Evolutionary conservation across 2,888 invertebrate genomes (phyloP).

Genomic region (Panopea generosa): DNA sequence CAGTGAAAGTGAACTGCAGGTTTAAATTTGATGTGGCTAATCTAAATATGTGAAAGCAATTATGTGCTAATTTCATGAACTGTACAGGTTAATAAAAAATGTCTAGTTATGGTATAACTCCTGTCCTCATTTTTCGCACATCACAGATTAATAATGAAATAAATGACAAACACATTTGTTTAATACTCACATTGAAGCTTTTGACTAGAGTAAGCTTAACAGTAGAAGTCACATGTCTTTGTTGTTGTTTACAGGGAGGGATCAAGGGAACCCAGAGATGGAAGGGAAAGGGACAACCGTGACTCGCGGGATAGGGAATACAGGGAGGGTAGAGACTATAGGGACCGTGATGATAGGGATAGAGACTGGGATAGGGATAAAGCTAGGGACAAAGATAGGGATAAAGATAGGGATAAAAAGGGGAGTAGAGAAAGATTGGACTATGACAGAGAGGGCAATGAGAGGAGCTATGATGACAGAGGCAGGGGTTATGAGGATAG

Average conservation of each 20-base stretch:
- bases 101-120: too few relatives aligned
- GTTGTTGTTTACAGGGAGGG: conserved; percentile 36
- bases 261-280: conserved; percentile 58
- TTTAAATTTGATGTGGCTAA: too few relatives aligned
- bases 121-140: too few relatives aligned
- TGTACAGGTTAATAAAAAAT: too few relatives aligned
- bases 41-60: too few relatives aligned
- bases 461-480: conserved; percentile 56
- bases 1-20: too few relatives aligned
- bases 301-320: conserved; percentile 17
- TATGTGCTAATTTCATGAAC: too few relatives aligned
- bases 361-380: conserved; percentile 54
- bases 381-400: conserved; percentile 18
- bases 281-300: conserved; percentile 28
- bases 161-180: too few relatives aligned
- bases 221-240: too few relatives aligned
- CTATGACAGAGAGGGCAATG: conserved; percentile 58
- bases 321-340: conserved; percentile 61
- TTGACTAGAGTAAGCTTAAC: too few relatives aligned
- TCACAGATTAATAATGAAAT: too few relatives aligned
- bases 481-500: conserved; percentile 57
- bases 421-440: conserved; percentile 41
- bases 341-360: conserved; percentile 31
- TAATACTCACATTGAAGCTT: too few relatives aligned
- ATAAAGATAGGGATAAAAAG: conserved; percentile 33